Evolutionary conservation across 2,797 vertebrate genomes (phyloP), one percentile per base, ranked within the genome.

Genomic region (Vireo griseus): DNA sequence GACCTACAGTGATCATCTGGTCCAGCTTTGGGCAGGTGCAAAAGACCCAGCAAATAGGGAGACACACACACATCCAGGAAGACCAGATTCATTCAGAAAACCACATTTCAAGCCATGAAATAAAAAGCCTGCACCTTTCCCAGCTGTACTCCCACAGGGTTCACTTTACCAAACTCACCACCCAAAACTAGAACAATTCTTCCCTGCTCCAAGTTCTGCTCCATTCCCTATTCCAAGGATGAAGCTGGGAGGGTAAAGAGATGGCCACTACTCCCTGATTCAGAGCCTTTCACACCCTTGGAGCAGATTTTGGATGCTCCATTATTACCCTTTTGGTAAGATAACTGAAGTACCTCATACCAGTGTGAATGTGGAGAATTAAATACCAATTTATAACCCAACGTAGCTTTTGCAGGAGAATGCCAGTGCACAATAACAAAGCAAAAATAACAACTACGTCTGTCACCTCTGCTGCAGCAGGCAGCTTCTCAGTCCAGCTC

Each of bases 401-500:
- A 11, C 18, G 3, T 1, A 25, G 22, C 21, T 77, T 51, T 74
- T 81, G 39, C 47, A 72, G 25, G 18, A 51, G 47, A 68, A 57
- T 51, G 57, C 31, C 78, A 62, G 21, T 10, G 19, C 78, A 86
- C 65, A 87, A 29, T 6, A 94, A 67, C 57, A 90, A 77, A 93
- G 65, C 72, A 90, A 86, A 96, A 94, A 80, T 77, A 94, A 33
- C 72, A 90, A 59, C 57, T 40, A 6, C 9, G 58, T 94, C 94
- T 94, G 66, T 62, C 82, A 77, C 75, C 84, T 75, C 63, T 92
- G 69, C 76, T 83, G 45, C 85, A 94, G 89, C 72, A 94, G 78
- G 76, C 72, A 86, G 81, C 54, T 86, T 88, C 50, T 57, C 66
- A 81, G 66, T 55, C 75, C 85, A 75, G 29, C 44, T 66, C 92